Evolutionary conservation across 2,113 vertebrate genomes (phyloP).

Genomic region (Misgurnus mizolepis): DNA sequence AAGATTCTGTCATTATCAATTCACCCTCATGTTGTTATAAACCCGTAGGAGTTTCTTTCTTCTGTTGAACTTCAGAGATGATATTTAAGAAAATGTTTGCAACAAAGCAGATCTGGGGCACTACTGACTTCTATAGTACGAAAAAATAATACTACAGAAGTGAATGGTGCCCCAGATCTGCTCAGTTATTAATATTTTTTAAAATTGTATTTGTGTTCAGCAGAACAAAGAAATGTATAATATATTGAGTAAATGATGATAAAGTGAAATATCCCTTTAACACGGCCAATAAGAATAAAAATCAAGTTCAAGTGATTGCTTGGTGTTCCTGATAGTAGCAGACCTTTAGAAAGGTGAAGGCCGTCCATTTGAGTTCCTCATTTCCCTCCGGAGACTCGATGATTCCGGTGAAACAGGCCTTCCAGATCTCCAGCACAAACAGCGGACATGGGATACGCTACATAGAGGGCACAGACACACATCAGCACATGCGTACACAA

Average conservation of each 20-base stretch:
- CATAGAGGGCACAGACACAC: background rate
- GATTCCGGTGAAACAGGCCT: slow-evolving; percentile 95
- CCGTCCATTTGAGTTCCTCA: slow-evolving; percentile 97
- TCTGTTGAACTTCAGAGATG: too few relatives aligned
- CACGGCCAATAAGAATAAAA: background rate
- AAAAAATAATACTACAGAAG: too few relatives aligned
- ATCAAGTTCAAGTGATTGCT: background rate
- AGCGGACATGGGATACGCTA: slow-evolving; percentile 87
- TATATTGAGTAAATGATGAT: background rate
- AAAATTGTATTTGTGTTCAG: too few relatives aligned
- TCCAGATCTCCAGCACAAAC: slow-evolving; percentile 97
- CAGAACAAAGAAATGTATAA: too few relatives aligned
- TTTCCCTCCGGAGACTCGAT: slow-evolving; percentile 98
- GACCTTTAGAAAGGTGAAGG: slow-evolving; percentile 98
- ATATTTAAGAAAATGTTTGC: too few relatives aligned
- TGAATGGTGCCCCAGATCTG: too few relatives aligned
- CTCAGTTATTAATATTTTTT: too few relatives aligned
- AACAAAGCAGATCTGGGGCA: too few relatives aligned
- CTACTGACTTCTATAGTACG: too few relatives aligned
- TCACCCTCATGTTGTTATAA: too few relatives aligned
- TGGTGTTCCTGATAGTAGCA: background rate
- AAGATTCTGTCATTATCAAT: too few relatives aligned
- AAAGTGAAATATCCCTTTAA: background rate
- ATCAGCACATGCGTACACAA: background rate
- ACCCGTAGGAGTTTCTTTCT: too few relatives aligned